Evolutionary conservation across 2,797 vertebrate species (phyloP), one percentile per base, ranked within the genome.

Genomic region (Muraenolepis orangiensis): DNA sequence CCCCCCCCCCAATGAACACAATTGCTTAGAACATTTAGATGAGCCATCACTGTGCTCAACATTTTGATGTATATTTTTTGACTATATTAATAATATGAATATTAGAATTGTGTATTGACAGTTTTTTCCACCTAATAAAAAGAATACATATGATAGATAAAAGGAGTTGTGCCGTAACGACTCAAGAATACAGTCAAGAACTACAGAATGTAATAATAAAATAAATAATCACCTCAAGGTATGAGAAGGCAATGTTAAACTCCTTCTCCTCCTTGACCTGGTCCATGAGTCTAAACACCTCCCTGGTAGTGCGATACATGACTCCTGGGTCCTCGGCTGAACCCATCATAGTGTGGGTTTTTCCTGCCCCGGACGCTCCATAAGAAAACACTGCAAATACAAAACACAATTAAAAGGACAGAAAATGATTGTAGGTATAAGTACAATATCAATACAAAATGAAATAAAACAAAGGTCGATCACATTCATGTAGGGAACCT

Each of bases 271-370:
- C 95, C 90, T 96, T 97, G 76, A 95, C 91, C 28, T 94, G 93
- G 40, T 99, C 96, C 90, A 99, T 99, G 75, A 93, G 93, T 77
- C 89, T 89, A 80, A 96, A 99, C 71, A 99, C 94, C 6, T 95
- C 93, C 84, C 93, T 89, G 96, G 99, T 97, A 14, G 97, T 99
- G 69, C 95, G 93, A 89, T 97, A 99, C 96, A 98, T 99, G n/a
- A 99, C 95, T 69, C 98, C 98, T 13, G 97, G 98, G n/a, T 96
- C 87, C 71, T 93, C 85, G 74, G 88, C 80, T 29, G 93, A 91
- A 40, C 98, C 98, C 69, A 99, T 85, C 98, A 99, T 99, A 0
- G 98, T 99, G 71, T 99, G 92, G 0, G 98, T 99, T 90, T 99
- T 99, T n/a, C 98, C 98, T 73, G 98, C 95, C 90, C 98, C 98